A percentile compares a stretch with the other conserved stretches of the same genome.
Evolutionary conservation across 2,797 vertebrate genomes (phyloP).

Genomic region (Darevskia nairensis): DNA sequence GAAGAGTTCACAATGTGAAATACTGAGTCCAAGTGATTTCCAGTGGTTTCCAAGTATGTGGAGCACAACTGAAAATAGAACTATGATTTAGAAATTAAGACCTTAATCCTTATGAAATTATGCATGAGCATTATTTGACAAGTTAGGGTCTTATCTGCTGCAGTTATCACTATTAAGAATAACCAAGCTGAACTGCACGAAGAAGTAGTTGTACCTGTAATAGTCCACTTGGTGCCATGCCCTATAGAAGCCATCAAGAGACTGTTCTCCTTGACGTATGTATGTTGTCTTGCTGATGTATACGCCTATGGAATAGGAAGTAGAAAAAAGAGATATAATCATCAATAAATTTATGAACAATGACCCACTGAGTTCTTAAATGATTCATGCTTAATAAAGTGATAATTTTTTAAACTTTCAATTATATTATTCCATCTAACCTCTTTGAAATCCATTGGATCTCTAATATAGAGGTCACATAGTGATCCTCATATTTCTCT

Average conservation of each 20-base stretch:
- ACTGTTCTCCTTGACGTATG: slow-evolving; percentile 96
- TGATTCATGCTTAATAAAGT: slow-evolving; percentile 25
- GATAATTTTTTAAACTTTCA: slow-evolving; percentile 21
- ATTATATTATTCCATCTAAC: neutral
- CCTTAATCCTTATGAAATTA: neutral
- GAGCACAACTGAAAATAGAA: neutral
- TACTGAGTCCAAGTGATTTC: neutral
- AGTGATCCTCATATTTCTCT: neutral
- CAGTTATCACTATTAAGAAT: no score
- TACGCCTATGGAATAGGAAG: slow-evolving; percentile 82
- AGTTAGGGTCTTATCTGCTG: neutral
- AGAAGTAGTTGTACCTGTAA: slow-evolving; percentile 89
- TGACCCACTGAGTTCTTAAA: slow-evolving; percentile 9
- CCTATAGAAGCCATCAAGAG: slow-evolving; percentile 97
- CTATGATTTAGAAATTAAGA: neutral
- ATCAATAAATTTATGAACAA: neutral
- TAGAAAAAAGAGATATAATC: neutral
- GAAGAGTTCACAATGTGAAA: neutral
- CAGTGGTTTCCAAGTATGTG: neutral
- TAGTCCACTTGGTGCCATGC: slow-evolving; percentile 98
- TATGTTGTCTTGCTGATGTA: slow-evolving; percentile 98
- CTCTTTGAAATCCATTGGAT: neutral
- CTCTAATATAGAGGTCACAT: neutral
- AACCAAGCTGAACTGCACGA: no score
- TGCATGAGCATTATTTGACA: neutral